Evolutionary conservation across 2,888 invertebrate genomes (phyloP), one percentile per base, ranked within the genome.

Genomic region (Erpobdella octoculata): DNA sequence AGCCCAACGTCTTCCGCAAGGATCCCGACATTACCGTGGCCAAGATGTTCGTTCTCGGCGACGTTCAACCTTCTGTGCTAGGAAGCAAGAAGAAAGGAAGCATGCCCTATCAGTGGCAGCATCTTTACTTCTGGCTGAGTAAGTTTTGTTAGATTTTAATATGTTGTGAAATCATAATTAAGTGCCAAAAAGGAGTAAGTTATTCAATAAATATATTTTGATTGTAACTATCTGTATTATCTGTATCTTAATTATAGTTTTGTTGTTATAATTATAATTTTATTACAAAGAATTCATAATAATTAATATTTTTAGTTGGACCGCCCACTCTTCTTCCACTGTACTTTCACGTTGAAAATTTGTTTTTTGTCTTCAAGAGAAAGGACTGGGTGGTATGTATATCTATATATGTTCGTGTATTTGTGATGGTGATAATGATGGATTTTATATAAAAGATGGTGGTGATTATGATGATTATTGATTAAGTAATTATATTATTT

Each of bases 71-170:
- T 6, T 66, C 69, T n/a, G 68, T 76, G 25, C 81, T 79, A 79
- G 82, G 79, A 5, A 62, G 73, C 59, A 79, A 76, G 72, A 79
- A 78, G 68, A 73, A 75, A 41, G 81, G 82, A 2, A 76, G 78
- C 38, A 79, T 81, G 80, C 81, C 81, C 8, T 81, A 82, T 74
- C 75, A 81, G n/a, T 78, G 75, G 65, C 81, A 82, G 74, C 80
- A 81, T 72, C 70, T 76, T 36, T 82, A 82, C 74, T 82, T 81
- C 76, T 80, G 80, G 72, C 53, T 81, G 0, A 73, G 82, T 81
- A 74, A 79, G 81, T 77, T 37, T 18, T 61, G n/a, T n/a, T n/a
- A n/a, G n/a, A n/a, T n/a, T n/a, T n/a, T n/a, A n/a, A n/a, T n/a
- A n/a, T n/a, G n/a, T n/a, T n/a, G n/a, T n/a, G n/a, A n/a, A n/a